A percentile compares a stretch with the other conserved stretches of the same genome.
phyloP scores from a whole-genome alignment of 30 jellyfish, hydroid and myxozoan species.

The Haliclystus octoradiatus region DNA sequence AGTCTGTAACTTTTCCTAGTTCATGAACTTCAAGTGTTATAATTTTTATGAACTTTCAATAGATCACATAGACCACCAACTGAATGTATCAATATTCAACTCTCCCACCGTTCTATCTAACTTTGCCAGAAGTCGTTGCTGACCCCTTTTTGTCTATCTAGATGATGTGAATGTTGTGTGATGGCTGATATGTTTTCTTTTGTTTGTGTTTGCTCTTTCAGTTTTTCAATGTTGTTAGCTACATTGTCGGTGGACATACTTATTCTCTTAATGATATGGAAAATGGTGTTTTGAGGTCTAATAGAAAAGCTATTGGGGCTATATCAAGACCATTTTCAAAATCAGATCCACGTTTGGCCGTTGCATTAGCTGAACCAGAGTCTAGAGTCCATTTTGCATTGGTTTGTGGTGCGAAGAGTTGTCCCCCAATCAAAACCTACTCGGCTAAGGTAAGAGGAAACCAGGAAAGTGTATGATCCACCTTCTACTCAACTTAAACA shows the following conservation, averaged over 20 bases:
- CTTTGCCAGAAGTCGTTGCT: too few species aligned
- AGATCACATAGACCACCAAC: too few species aligned
- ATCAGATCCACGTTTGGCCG: slow-evolving; percentile 52
- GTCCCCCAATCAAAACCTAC: slow-evolving; percentile 87
- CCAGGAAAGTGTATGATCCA: not conserved
- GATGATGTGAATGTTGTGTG: too few species aligned
- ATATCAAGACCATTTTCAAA: slow-evolving; percentile 61
- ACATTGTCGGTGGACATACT: slow-evolving; percentile 72
- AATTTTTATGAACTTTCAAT: too few species aligned
- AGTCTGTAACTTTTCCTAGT: too few species aligned
- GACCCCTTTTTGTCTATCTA: too few species aligned
- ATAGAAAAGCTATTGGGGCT: slow-evolving; percentile 75
- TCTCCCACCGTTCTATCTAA: too few species aligned
- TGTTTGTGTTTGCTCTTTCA: not conserved
- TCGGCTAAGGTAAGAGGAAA: slow-evolving; percentile 40
- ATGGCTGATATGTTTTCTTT: too few species aligned
- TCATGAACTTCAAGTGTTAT: too few species aligned
- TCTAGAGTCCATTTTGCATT: slow-evolving; percentile 71
- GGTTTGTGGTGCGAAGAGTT: slow-evolving; percentile 94
- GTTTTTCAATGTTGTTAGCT: slow-evolving; percentile 81
- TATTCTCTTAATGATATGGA: slow-evolving; percentile 73
- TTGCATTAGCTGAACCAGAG: slow-evolving; percentile 54
- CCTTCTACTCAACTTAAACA: too few species aligned
- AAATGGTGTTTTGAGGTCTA: slow-evolving; percentile 65
- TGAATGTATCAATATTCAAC: too few species aligned